Conservation (phyloP, 2,888 invertebrate species). For the Romanomermis culicivorax region DNA sequence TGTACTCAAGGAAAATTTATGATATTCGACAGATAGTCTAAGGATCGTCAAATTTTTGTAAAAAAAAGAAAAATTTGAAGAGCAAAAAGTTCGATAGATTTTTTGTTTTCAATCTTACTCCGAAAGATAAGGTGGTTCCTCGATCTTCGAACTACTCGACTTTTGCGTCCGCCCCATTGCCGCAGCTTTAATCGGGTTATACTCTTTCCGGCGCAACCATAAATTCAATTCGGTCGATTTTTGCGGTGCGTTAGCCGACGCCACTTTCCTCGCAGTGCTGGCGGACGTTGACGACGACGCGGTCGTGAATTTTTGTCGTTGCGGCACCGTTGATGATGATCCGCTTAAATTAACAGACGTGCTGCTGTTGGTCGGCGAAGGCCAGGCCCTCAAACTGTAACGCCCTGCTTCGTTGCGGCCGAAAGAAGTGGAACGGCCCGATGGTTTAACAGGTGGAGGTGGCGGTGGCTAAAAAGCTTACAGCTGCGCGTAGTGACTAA, state of each 20-base stretch:
- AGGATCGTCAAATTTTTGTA: no score
- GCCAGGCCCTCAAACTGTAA: conserved; percentile 36
- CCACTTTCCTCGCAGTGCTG: background rate
- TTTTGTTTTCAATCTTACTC: background rate
- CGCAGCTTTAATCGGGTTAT: conserved; percentile 81
- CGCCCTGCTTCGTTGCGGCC: conserved; percentile 43
- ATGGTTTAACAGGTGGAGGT: background rate
- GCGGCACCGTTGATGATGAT: background rate
- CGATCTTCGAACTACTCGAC: background rate
- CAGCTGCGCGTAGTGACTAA: no score
- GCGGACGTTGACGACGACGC: background rate
- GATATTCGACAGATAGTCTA: no score
- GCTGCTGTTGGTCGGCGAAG: background rate
- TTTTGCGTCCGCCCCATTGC: conserved; percentile 47
- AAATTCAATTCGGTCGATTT: conserved; percentile 50
- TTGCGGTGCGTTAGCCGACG: background rate
- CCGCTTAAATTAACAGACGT: no score
- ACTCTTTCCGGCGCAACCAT: conserved; percentile 82
- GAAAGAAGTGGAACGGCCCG: conserved; percentile 24
- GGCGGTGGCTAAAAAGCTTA: no score
- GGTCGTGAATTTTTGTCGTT: background rate
- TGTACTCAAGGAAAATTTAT: no score
- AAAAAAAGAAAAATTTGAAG: no score
- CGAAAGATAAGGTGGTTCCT: background rate
- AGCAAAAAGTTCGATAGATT: background rate